Conservation (phyloP, 2,113 vertebrate genomes). For the Phyllostomus hastatus region DNA sequence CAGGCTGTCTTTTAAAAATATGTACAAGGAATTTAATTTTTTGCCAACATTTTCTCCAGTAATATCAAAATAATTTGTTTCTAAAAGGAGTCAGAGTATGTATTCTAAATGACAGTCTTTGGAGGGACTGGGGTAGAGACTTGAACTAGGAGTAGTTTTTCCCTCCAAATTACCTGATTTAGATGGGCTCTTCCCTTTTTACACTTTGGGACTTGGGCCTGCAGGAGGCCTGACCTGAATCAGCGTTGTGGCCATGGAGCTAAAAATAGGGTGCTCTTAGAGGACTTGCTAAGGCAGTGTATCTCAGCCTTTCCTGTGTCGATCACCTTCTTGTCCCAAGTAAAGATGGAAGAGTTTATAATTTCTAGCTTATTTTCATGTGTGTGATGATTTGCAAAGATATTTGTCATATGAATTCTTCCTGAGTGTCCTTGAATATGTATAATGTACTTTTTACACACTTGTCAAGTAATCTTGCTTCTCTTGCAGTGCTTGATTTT, state of each 20-base stretch:
- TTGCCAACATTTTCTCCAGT: background rate
- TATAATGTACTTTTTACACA: background rate
- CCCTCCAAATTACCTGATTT: slow-evolving; percentile 38
- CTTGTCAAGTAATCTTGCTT: background rate
- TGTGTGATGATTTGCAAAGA: background rate
- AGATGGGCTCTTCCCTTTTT: slow-evolving; percentile 29
- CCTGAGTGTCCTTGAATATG: background rate
- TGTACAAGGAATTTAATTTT: slow-evolving; percentile 17
- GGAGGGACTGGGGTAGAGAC: background rate
- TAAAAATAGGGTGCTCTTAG: slow-evolving; percentile 72
- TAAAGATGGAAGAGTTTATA: background rate
- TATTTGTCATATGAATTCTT: slow-evolving; percentile 27
- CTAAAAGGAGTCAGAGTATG: background rate
- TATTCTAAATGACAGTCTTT: background rate
- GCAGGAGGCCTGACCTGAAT: slow-evolving; percentile 66
- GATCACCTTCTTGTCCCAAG: slow-evolving; percentile 34
- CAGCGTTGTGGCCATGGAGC: slow-evolving; percentile 40
- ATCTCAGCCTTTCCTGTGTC: slow-evolving; percentile 18
- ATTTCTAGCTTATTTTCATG: slow-evolving; percentile 43
- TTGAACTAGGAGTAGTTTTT: background rate
- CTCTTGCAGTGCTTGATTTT: background rate
- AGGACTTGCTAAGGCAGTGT: slow-evolving; percentile 55
- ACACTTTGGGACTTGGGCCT: slow-evolving; percentile 45
- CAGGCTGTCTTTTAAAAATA: background rate
- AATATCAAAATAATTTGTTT: background rate